These are phyloP conservation scores for Caenorhabditis sulstoni DNA, from an alignment of 2,888 invertebrate species.

Conservation along the genomic window DNA sequence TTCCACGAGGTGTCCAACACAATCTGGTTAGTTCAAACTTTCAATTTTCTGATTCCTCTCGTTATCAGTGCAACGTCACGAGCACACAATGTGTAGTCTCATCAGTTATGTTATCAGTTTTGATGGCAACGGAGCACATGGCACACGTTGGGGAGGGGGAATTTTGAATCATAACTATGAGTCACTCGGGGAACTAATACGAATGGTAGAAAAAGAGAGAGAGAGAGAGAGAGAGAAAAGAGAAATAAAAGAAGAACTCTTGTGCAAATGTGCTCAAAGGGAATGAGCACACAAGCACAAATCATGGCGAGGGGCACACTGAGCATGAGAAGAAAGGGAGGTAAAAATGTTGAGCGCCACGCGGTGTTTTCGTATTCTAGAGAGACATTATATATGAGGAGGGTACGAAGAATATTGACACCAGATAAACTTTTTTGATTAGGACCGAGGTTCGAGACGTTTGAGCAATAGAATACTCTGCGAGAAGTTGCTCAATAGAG, in stretches of 20 bases:
- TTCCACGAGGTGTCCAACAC: slow-evolving; percentile 68
- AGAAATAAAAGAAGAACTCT: not conserved
- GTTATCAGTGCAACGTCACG: slow-evolving; percentile 26
- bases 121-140: not conserved
- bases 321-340: not conserved
- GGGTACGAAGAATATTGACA: too few species aligned
- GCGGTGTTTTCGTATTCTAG: too few species aligned
- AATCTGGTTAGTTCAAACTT: slow-evolving; percentile 68
- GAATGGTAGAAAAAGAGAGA: slow-evolving; percentile 5
- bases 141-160: not conserved
- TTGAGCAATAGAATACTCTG: too few species aligned
- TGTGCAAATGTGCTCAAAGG: not conserved
- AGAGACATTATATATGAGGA: too few species aligned
- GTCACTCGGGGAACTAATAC: not conserved
- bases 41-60: not conserved
- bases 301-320: not conserved
- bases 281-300: slow-evolving; percentile 12
- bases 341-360: slow-evolving; percentile 1
- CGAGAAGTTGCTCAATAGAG: too few species aligned
- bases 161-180: not conserved
- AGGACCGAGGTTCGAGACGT: too few species aligned
- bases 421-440: too few species aligned
- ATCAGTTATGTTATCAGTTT: not conserved
- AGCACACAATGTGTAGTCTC: slow-evolving; percentile 1
- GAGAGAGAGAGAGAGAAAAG: not conserved